Evolutionary conservation across 2,888 invertebrate species (phyloP).

Genomic region (Thecocarcelia acutangulata): DNA sequence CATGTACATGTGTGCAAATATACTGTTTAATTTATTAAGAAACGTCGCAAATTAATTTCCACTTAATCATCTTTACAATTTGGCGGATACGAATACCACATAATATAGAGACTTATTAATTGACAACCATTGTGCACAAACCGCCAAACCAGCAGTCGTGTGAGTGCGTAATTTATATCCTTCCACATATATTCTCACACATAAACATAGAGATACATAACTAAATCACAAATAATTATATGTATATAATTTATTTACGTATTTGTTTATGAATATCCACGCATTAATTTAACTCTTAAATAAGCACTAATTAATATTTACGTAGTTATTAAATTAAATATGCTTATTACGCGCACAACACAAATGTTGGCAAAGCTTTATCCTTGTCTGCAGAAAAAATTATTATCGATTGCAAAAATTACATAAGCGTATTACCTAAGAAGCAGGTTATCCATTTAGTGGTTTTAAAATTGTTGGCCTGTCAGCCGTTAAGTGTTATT

Average conservation of each 20-base stretch:
- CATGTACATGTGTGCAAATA: neutral
- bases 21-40: neutral
- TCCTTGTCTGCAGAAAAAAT: neutral
- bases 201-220: neutral
- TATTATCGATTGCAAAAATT: neutral
- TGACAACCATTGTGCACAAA: slow-evolving; percentile 8
- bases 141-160: neutral
- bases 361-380: neutral
- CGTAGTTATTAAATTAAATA: neutral
- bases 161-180: neutral
- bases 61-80: slow-evolving; percentile 36
- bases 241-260: neutral
- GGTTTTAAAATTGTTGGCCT: too few species aligned
- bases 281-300: slow-evolving; percentile 4
- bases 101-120: slow-evolving; percentile 18
- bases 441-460: too few species aligned
- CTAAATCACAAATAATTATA: neutral
- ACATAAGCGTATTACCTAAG: neutral
- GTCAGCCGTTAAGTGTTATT: too few species aligned
- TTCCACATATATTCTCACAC: neutral
- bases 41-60: slow-evolving; percentile 29
- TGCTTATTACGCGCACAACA: neutral
- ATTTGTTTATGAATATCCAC: neutral
- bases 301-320: slow-evolving; percentile 11
- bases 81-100: neutral